phyloP scores from a whole-genome alignment of 1,140 invertebrate species.

The Trachymyrmex septentrionalis region DNA sequence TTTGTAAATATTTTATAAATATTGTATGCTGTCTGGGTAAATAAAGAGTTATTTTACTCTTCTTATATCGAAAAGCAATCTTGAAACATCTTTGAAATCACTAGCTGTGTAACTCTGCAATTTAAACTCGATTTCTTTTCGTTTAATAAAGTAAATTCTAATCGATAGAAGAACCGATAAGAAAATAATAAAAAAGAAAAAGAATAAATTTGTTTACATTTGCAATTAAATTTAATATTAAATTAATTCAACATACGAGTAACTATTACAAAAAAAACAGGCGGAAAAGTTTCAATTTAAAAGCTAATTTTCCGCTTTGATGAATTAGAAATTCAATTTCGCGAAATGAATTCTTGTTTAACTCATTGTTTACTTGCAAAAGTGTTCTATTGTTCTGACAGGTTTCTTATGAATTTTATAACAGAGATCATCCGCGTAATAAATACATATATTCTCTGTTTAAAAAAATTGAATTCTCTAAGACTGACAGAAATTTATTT shows the following conservation, averaged over 20 bases:
- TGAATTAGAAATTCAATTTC: conserved; percentile 37
- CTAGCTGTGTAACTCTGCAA: background rate
- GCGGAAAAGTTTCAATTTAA: background rate
- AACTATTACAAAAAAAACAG: background rate
- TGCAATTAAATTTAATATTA: background rate
- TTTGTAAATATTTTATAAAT: too few relatives aligned
- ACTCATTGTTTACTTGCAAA: background rate
- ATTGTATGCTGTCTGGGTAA: background rate
- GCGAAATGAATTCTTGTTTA: background rate
- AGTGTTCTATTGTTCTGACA: background rate
- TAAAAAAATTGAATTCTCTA: background rate
- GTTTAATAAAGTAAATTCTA: background rate
- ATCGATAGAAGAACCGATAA: background rate
- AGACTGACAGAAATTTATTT: background rate
- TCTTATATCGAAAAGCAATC: background rate
- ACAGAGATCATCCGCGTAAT: background rate
- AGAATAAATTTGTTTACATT: background rate
- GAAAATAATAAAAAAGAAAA: background rate
- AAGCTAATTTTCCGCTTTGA: background rate
- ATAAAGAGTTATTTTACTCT: background rate
- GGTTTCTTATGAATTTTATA: conserved; percentile 22
- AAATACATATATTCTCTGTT: background rate
- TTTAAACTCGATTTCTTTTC: background rate
- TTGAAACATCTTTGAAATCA: background rate
- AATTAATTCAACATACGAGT: background rate